A percentile compares a stretch with the other conserved stretches of the same genome.
Conservation (phyloP, 2,888 invertebrate genomes). For the Netelia virgata region DNA sequence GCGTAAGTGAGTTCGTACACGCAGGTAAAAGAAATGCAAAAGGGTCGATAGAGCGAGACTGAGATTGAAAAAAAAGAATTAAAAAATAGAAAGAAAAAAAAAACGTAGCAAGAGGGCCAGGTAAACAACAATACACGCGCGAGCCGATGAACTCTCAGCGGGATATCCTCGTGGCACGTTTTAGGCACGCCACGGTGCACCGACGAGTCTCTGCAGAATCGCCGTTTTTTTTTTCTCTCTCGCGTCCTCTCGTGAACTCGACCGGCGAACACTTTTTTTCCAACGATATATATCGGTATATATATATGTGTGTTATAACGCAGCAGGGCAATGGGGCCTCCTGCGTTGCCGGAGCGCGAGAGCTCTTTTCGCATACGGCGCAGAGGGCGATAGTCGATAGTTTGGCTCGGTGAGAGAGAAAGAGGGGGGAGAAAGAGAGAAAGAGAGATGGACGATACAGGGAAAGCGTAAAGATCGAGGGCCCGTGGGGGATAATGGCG, state of each 20-base stretch:
- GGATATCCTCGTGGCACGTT: conserved; percentile 78
- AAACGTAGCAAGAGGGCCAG: conserved; percentile 74
- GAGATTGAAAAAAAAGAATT: conserved; percentile 1
- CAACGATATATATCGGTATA: neutral
- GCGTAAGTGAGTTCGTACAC: conserved; percentile 59
- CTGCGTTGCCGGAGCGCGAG: conserved; percentile 64
- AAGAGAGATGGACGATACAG: conserved; percentile 68
- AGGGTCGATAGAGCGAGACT: conserved; percentile 18
- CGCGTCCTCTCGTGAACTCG: conserved; percentile 17
- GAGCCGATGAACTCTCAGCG: conserved; percentile 76
- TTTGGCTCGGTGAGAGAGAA: conserved; percentile 35
- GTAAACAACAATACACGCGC: conserved; percentile 80
- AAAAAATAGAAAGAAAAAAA: conserved; percentile 23
- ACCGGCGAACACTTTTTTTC: neutral
- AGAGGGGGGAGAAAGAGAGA: conserved; percentile 33
- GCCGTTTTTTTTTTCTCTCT: conserved; percentile 7
- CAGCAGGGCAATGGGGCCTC: conserved; percentile 60
- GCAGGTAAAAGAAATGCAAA: conserved; percentile 60
- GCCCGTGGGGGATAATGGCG: conserved; percentile 80
- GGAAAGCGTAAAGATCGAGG: conserved; percentile 72
- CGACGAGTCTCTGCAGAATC: conserved; percentile 30
- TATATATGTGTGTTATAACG: neutral
- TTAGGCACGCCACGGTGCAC: conserved; percentile 74
- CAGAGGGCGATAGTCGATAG: conserved; percentile 23
- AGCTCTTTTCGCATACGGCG: conserved; percentile 28